phyloP scores from a whole-genome alignment of 2,888 invertebrate species.

The Trachelus troglodyta region DNA sequence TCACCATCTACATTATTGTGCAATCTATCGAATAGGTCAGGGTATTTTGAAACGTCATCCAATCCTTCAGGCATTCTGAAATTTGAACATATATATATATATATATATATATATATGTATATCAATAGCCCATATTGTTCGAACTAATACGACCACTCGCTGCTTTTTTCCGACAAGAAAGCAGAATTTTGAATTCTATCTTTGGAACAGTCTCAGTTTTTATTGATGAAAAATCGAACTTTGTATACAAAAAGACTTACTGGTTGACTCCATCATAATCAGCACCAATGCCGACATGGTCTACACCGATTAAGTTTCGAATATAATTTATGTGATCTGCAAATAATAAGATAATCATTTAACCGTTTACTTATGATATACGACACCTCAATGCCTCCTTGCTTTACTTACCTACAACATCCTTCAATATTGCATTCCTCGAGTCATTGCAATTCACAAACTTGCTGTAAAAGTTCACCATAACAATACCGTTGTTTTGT shows the following conservation, averaged over 20 bases:
- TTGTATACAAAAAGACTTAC: conserved; percentile 43
- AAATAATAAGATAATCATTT: conserved; percentile 12
- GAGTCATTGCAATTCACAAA: conserved; percentile 69
- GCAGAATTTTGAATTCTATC: not conserved
- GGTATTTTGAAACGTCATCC: conserved; percentile 69
- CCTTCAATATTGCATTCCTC: conserved; percentile 72
- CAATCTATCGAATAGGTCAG: conserved; percentile 67
- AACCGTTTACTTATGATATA: too few species aligned
- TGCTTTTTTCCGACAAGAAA: too few species aligned
- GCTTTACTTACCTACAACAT: conserved; percentile 73
- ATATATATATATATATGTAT: not conserved
- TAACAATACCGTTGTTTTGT: conserved; percentile 77
- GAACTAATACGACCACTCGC: too few species aligned
- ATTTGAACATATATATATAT: not conserved
- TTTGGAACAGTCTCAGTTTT: not conserved
- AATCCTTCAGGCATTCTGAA: conserved; percentile 66
- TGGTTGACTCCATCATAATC: conserved; percentile 68
- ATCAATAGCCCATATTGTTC: too few species aligned
- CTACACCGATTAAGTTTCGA: conserved; percentile 65
- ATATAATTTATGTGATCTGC: conserved; percentile 70
- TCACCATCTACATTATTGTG: conserved; percentile 37
- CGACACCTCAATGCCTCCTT: not conserved
- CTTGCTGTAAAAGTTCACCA: conserved; percentile 79
- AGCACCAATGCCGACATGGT: conserved; percentile 69
- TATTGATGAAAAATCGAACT: not conserved